Evolutionary conservation across 64 coral and sea anemone species (phyloP), one percentile per base, ranked within the genome.

Genomic region (Montipora sp.): DNA sequence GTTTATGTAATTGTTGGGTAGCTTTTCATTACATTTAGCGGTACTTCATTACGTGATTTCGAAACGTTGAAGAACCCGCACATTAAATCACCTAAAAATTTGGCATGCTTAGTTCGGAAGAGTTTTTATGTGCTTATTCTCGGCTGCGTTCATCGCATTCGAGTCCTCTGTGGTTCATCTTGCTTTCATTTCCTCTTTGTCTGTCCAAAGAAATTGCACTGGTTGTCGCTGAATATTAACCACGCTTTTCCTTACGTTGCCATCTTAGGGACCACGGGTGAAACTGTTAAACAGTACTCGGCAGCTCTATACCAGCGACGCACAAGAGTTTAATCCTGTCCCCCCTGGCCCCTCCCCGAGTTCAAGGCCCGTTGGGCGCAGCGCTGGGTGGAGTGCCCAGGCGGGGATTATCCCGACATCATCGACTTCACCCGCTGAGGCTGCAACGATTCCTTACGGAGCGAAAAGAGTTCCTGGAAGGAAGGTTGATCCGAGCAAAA

Each of bases 261-360:
- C 18, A 3, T 84, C 50, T 77, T 50, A 92, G 90, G 90, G 90
- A 84, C 90, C 90, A 45, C 90, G 90, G 8, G 90, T 92, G 15
- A 92, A 92, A 27, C 73, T 92, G 9, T 75, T 92, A 8, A 92
- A 87, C 69, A 92, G 90, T 44, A 92, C 90, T 61, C 81, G 90
- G 3, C 80, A 83, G 61, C 49, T 92, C 45, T 92, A 87, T 27
- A 73, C 80, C 81, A 72, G 65, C 82, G 90, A 92, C 50, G 73
- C 74, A 19, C 72, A 61, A 53, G 90, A 92, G 73, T 92, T 87
- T 68, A 82, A 43, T 45, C 12, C 90, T 7, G 51, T 75, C 57
- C 67, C 90, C 1, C 51, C 90, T 47, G 73, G 68, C 5, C 72
- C 81, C 47, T 87, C 89, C 9, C 81, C 90, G 20, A 44, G 59